phyloP scores from a whole-genome alignment of 2,113 vertebrate genomes.

The Centropus unirufus region DNA sequence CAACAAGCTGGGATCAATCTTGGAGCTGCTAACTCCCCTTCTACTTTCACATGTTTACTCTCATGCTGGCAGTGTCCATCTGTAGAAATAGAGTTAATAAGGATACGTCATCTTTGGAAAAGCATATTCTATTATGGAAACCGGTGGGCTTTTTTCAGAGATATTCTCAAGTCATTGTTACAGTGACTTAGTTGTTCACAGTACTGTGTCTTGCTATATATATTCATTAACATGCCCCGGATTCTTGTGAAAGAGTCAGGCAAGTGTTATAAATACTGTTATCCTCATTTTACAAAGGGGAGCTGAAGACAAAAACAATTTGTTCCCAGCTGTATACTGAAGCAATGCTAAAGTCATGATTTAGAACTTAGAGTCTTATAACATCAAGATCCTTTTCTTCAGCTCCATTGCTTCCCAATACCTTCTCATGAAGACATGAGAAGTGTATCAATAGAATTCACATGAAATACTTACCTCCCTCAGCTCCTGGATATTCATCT shows the following conservation, averaged over 20 bases:
- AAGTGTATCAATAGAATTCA: not conserved
- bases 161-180: not conserved
- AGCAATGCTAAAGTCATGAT: not conserved
- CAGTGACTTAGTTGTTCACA: not conserved
- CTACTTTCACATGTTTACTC: not conserved
- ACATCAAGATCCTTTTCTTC: not conserved
- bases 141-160: not conserved
- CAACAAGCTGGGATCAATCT: not conserved
- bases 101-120: not conserved
- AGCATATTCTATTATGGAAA: not conserved
- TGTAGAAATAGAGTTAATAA: not conserved
- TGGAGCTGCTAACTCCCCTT: not conserved
- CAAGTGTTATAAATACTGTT: not conserved
- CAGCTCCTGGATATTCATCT: not conserved
- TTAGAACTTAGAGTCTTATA: not conserved
- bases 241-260: not conserved
- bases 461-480: not conserved
- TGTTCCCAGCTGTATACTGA: not conserved
- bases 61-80: not conserved
- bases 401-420: not conserved
- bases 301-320: conserved; percentile 1
- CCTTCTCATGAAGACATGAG: not conserved
- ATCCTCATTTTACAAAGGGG: not conserved
- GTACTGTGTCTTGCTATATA: not conserved
- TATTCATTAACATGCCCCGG: conserved; percentile 3